These are phyloP conservation scores for Coregonus ussuriensis DNA, from an alignment of 2,797 vertebrate species.

Conservation along the genomic window DNA sequence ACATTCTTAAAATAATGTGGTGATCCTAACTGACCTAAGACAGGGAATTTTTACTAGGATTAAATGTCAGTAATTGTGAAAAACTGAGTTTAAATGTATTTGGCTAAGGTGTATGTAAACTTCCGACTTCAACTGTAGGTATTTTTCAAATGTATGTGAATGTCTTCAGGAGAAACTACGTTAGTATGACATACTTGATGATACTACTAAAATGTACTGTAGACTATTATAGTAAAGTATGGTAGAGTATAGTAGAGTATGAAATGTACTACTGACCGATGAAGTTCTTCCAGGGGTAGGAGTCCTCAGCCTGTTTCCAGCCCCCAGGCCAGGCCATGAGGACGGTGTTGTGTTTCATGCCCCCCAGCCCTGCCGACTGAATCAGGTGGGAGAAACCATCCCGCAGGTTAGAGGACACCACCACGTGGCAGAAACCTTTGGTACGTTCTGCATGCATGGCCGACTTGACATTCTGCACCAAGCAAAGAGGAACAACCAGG, in stretches of 20 bases:
- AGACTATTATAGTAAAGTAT: neutral
- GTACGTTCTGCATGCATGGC: conserved; percentile 85
- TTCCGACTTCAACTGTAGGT: no score
- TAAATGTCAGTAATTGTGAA: no score
- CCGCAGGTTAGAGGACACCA: conserved; percentile 87
- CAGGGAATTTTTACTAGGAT: no score
- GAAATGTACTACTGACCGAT: neutral
- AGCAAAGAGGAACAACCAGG: neutral
- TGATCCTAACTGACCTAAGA: no score
- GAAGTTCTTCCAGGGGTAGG: conserved; percentile 75
- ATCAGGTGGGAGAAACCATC: conserved; percentile 94
- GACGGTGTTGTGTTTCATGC: conserved; percentile 96
- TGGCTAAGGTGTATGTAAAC: no score
- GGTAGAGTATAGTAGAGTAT: neutral
- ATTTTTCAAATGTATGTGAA: no score
- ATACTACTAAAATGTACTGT: no score
- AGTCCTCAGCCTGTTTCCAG: conserved; percentile 81
- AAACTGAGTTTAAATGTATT: no score
- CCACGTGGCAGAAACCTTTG: conserved; percentile 94
- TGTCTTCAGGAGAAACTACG: no score
- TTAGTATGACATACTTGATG: no score
- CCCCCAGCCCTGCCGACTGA: conserved; percentile 93
- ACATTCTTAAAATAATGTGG: no score
- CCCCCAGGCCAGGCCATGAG: conserved; percentile 89
- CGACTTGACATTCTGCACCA: conserved; percentile 83